Evolutionary conservation across 2,888 invertebrate genomes (phyloP), one percentile per base, ranked within the genome.

Genomic region (Lamellibrachia satsuma): DNA sequence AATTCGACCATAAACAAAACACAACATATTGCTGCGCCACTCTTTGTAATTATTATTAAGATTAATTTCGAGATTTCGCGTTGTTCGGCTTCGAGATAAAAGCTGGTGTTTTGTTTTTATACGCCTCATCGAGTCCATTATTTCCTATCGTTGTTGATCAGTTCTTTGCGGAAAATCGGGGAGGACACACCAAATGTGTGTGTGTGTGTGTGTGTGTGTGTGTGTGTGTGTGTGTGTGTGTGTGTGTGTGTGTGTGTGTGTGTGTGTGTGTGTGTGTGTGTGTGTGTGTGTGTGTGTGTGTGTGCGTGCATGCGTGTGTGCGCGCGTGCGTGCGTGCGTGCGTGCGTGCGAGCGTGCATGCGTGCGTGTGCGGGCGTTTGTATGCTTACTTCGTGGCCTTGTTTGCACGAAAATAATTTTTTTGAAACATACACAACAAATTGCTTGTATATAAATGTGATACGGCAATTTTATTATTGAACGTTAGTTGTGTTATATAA

Each of bases 1-100:
- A 75, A 75, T 75, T 75, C 75, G 75, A 75, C 75, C 75, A 75
- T 75, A 75, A 75, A 75, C 75, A 75, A 75, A 75, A 75, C 75
- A 75, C 75, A 75, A 75, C 75, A 75, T 75, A 75, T 75, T 75
- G 75, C 75, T 75, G 75, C 75, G 15, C 75, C 15, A 22, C 22
- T 75, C 75, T 15, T 6, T 22, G 75, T 75, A 75, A 75, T 75
- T 75, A 75, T 75, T 75, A 75, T 75, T 75, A 75, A 75, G 75
- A 75, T 75, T 75, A 75, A 75, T 75, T 75, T 75, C 75, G 75
- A 75, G 75, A 75, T 75, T 75, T 75, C 75, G 75, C 75, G 75
- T 75, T 75, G 75, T 75, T 75, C 75, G 75, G 75, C 75, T 6
- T 22, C 22, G 75, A 75, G 75, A 75, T 75, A 75, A 75, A 75